Evolutionary conservation across 2,888 invertebrate genomes (phyloP), one percentile per base, ranked within the genome.

Genomic region (Herminia tarsipennalis): DNA sequence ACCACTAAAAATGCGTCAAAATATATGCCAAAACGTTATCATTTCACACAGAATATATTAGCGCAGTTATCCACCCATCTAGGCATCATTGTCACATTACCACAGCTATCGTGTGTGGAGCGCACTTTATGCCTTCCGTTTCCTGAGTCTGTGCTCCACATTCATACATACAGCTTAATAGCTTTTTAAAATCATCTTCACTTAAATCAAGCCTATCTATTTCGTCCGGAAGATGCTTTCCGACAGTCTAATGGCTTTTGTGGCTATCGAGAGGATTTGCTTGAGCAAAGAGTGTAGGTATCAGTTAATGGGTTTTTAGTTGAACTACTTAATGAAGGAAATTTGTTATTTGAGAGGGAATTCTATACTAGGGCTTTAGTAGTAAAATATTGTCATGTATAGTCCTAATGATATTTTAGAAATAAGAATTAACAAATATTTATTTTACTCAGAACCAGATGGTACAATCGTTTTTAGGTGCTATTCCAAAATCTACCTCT

Each of bases 31-130:
- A 34, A 30, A 13, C 12, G 47, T 63, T 63, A 63, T 63, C 63
- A 33, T 29, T 27, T 17, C 33, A 42, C 35, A 38, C 49, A 35
- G 41, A 63, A 66, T 66, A 66, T 63, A 63, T 63, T 58, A 63
- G 47, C 39, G 46, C 36, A 34, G 46, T 46, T 43, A 41, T 50
- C 59, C 60, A 13, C 20, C 9, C 58, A 59, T 67, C 64, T 67
- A 63, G 64, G 40, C 49, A 59, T 55, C 68, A 64, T 46, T 47
- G 68, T 50, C 69, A 43, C 66, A 66, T 66, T 68, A 66, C 52
- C 45, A 16, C 40, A 25, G 36, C 40, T 66, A 66, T 66, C 66
- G 46, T 45, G 36, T 34, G 49, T 45, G 49, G 39, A 18, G 18
- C 36, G 25, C 36, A 36, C 18, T 66, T 61, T 68, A 66, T 68